phyloP scores from a whole-genome alignment of 2,113 vertebrate species.

The Opisthocomus hoazin region DNA sequence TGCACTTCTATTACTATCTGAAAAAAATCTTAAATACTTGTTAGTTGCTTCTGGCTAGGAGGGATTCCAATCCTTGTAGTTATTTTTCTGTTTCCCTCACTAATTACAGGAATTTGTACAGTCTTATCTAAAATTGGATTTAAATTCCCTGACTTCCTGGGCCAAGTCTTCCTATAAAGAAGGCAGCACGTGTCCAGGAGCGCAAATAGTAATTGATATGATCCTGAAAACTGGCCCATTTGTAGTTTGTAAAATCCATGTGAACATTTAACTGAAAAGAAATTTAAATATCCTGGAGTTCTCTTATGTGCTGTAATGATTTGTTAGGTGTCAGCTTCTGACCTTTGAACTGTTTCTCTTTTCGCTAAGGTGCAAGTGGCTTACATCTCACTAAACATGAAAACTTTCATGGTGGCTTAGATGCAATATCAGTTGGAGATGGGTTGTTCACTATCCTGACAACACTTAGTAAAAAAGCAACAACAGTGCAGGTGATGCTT shows the following conservation, averaged over 20 bases:
- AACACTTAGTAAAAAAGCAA: slow-evolving; percentile 95
- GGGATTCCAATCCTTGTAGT: neutral
- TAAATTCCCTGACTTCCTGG: neutral
- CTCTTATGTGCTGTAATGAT: neutral
- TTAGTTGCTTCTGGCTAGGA: neutral
- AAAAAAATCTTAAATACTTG: neutral
- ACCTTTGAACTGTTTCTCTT: neutral
- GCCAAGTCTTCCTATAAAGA: neutral
- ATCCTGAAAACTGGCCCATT: neutral
- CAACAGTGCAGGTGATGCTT: slow-evolving; percentile 95
- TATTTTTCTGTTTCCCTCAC: neutral
- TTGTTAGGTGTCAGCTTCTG: neutral
- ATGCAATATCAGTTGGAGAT: slow-evolving; percentile 97
- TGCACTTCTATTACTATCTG: neutral
- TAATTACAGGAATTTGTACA: neutral
- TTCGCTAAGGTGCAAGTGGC: slow-evolving; percentile 88
- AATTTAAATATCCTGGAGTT: neutral
- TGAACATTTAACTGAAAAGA: neutral
- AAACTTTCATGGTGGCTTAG: slow-evolving; percentile 96
- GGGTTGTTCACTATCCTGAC: slow-evolving; percentile 97
- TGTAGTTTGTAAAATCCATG: neutral
- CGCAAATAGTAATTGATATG: neutral
- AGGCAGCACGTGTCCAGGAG: neutral
- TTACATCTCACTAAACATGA: slow-evolving; percentile 98
- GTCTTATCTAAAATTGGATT: neutral